Conservation (phyloP, 2,113 vertebrate genomes). For the cat (Felis catus) region DNA sequence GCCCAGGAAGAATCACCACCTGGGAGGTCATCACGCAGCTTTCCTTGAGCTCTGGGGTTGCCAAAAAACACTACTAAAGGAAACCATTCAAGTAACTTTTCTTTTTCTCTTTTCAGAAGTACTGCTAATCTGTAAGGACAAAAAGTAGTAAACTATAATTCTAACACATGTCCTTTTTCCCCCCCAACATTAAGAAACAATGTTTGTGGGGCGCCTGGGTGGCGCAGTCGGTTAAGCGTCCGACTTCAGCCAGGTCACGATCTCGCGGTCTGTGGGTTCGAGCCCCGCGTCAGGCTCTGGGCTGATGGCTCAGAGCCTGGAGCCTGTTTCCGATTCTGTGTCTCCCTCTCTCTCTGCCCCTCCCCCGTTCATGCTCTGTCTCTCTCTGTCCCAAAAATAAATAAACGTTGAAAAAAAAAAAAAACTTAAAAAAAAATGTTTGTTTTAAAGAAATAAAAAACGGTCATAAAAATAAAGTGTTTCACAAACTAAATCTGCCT, state of each 20-base stretch:
- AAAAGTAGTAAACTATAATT: neutral
- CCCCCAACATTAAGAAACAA: neutral
- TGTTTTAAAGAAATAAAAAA: neutral
- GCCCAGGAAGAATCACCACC: neutral
- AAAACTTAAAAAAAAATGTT: neutral
- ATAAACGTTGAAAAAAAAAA: too few relatives aligned
- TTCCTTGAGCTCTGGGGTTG: neutral
- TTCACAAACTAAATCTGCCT: neutral
- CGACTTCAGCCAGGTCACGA: too few relatives aligned
- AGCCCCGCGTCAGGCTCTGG: too few relatives aligned
- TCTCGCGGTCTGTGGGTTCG: too few relatives aligned
- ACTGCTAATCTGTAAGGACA: neutral
- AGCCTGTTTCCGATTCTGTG: too few relatives aligned
- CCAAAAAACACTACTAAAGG: neutral
- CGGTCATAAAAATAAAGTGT: neutral
- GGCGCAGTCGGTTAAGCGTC: too few relatives aligned
- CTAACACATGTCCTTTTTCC: neutral
- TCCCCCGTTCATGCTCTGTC: too few relatives aligned
- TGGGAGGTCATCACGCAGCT: neutral
- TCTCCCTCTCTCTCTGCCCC: too few relatives aligned
- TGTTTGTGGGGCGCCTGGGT: neutral
- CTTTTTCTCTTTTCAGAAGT: neutral
- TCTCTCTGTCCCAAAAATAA: too few relatives aligned
- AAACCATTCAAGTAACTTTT: neutral
- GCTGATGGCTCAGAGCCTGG: too few relatives aligned